Conservation (phyloP, 2,888 invertebrate genomes). For the Zele albiditarsus region DNA sequence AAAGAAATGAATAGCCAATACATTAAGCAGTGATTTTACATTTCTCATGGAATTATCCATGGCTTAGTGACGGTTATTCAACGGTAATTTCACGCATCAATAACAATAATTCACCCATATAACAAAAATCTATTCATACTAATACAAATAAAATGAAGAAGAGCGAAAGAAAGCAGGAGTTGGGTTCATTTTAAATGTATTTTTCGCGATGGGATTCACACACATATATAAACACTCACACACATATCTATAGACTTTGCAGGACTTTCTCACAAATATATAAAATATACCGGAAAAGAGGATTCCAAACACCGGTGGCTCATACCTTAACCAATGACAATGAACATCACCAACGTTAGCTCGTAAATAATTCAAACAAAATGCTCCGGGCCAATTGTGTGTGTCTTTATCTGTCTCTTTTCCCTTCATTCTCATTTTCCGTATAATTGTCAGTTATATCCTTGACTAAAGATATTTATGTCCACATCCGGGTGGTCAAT, state of each 20-base stretch:
- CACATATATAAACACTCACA: neutral
- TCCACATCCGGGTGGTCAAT: constrained; percentile 54
- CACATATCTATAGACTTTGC: neutral
- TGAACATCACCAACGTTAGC: neutral
- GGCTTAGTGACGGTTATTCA: neutral
- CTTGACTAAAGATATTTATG: constrained; percentile 54
- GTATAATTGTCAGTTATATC: constrained; percentile 32
- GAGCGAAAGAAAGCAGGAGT: neutral
- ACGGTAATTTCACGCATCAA: neutral
- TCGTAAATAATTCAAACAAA: constrained; percentile 13
- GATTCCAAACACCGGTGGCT: neutral
- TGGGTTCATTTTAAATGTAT: neutral
- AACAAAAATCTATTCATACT: neutral
- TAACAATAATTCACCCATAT: neutral
- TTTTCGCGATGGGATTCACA: neutral
- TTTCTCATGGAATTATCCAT: too few relatives aligned
- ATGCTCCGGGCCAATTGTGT: neutral
- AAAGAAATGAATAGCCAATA: neutral
- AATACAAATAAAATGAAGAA: neutral
- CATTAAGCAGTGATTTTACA: too few relatives aligned
- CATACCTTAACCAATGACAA: constrained; percentile 1
- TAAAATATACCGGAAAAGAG: neutral
- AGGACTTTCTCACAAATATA: too few relatives aligned
- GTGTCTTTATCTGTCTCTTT: neutral
- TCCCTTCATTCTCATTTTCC: constrained; percentile 2